Evolutionary conservation across 2,888 invertebrate genomes (phyloP), one percentile per base, ranked within the genome.

Genomic region (Parochlus steinenii): DNA sequence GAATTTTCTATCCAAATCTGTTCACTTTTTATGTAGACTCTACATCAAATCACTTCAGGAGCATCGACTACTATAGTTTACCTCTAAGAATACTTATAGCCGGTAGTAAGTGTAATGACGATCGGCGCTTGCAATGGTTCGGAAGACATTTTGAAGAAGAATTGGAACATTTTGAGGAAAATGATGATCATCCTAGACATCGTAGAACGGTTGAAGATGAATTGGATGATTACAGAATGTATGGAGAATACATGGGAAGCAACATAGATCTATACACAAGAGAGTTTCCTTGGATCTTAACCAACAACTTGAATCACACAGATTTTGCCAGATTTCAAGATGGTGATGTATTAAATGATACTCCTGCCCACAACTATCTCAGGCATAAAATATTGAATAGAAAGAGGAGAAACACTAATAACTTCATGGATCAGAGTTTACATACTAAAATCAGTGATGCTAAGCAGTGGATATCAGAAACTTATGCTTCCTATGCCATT

Each of bases 21-120:
- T 85, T 87, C 54, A 85, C 83, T 4, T 71, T 85, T 51, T 81
- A 83, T 56, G 75, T 87, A 40, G 86, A 87, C 53, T 86, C 86
- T 22, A 79, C 78, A 33, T 80, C 83, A 41, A 80, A 76, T 47
- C 63, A 79, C 36, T 63, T 80, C 41, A 66, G 77, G 31, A 79
- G 79, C 44, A 78, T 85, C 41, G 81, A 83, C 51, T 85, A 82
- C 53, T 82, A 81, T 50, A 81, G 83, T 48, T 55, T 83, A 38
- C 82, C 83, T 2, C 62, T 85, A 40, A 63, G 83, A 42, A 67
- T 83, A 35, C 65, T 82, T 44, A 73, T 85, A 22, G 69, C 74
- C 8, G 82, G 82, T 1, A 66, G 67, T 42, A 67, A 70, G 45
- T 81, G 81, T 47, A 72, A 69, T 37, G 63, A 71, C 39, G 66